Percentiles rank a stretch among this genome's conserved stretches.
Evolutionary conservation across 2,888 invertebrate genomes (phyloP).

Genomic region (Tipula lateralis): DNA sequence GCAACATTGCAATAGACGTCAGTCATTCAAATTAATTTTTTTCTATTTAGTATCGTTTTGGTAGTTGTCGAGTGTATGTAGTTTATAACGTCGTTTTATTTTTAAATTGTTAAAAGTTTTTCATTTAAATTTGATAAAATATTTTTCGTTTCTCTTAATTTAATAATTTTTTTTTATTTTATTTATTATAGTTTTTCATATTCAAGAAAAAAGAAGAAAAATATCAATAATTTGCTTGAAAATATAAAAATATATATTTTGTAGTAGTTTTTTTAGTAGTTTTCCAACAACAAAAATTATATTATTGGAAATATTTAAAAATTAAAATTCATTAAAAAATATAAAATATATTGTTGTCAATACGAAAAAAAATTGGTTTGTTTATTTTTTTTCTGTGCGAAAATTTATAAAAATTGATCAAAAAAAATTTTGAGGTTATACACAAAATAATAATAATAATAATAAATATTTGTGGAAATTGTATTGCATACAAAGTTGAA

Average conservation of each 20-base stretch:
- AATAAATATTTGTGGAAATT: background rate
- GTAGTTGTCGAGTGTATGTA: constrained; percentile 46
- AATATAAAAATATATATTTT: background rate
- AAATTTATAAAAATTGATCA: background rate
- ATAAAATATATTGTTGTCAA: background rate
- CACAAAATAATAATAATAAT: background rate
- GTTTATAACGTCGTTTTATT: constrained; percentile 32
- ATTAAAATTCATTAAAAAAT: background rate
- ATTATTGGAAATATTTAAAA: background rate
- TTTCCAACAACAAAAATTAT: background rate
- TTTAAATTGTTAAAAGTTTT: background rate
- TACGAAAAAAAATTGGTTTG: background rate
- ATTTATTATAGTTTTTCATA: constrained; percentile 3
- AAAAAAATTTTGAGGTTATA: background rate
- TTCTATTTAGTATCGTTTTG: constrained; percentile 43
- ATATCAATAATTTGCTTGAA: constrained; percentile 19
- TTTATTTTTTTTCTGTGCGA: constrained; percentile 2
- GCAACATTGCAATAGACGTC: constrained; percentile 27
- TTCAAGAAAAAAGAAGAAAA: constrained; percentile 12
- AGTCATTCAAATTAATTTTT: constrained; percentile 26
- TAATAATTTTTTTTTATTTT: background rate
- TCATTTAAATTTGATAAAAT: background rate
- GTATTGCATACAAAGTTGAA: background rate
- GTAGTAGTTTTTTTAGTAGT: constrained; percentile 15
- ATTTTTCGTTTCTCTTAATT: background rate